Evolutionary conservation across 2,888 invertebrate species (phyloP), one percentile per base, ranked within the genome.

Genomic region (Caenorhabditis sp.): DNA sequence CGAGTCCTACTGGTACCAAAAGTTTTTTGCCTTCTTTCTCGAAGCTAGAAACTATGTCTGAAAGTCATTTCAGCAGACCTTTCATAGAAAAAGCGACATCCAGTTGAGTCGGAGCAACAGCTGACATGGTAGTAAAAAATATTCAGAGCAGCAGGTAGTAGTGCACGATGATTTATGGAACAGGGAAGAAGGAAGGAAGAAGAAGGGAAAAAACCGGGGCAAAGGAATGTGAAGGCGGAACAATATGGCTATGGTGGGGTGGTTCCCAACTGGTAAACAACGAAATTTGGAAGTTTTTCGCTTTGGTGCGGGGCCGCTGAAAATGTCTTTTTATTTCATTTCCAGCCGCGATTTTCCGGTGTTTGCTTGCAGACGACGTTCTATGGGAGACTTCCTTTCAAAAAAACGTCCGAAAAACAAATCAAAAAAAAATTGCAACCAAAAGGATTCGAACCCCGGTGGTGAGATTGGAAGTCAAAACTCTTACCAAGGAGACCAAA

Each of bases 231-330:
- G 19, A 28, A 31, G 31, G 19, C 58, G 58, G 35, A 58, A 54
- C 54, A 54, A 26, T 54, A 6, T 54, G 22, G 12, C 12, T 54
- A 6, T 54, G 22, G 12, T 19, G 26, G 26, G 14, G 24, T n/a
- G 51, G 51, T 22, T n/a, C 10, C 51, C 22, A 4, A 5, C 12
- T 28, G 28, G 58, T 58, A 58, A 58, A 58, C 58, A 58, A 28
- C n/a, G 31, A 58, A 58, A 54, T 54, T 54, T 58, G 58, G 35
- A 58, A 58, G 58, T 58, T 58, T 58, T 58, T 58, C 14, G 19
- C 22, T 26, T 26, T 10, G 54, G 26, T 54, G 54, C 14, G 19
- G n/a, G n/a, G n/a, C n/a, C n/a, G n/a, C n/a, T n/a, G n/a, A n/a
- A n/a, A n/a, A n/a, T n/a, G n/a, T n/a, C n/a, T n/a, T 26, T 54